Evolutionary conservation across 2,113 vertebrate species (phyloP).

Genomic region (Semnornis frantzii): DNA sequence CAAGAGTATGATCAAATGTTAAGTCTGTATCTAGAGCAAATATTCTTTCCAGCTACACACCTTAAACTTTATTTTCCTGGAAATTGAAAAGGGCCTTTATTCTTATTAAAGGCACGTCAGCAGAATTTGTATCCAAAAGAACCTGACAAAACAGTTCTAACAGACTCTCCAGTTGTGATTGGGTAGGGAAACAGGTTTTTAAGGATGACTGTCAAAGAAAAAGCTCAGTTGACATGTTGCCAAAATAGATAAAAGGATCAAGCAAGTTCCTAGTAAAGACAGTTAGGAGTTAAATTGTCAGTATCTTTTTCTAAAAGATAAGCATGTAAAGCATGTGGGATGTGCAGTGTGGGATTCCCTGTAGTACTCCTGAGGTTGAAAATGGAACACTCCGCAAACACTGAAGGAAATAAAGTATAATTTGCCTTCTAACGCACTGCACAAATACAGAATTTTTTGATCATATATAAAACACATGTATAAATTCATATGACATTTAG

Average conservation of each 20-base stretch:
- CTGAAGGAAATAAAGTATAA: neutral
- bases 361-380: neutral
- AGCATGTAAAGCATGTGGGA: neutral
- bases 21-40: neutral
- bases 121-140: neutral
- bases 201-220: neutral
- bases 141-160: neutral
- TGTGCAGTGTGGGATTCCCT: neutral
- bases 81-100: neutral
- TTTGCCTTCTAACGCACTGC: neutral
- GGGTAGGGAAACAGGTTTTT: neutral
- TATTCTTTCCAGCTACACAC: neutral
- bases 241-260: constrained; percentile 5
- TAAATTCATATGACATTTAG: neutral
- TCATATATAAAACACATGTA: neutral
- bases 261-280: neutral
- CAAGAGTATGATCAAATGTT: too few relatives aligned
- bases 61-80: neutral
- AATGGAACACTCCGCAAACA: neutral
- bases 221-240: neutral
- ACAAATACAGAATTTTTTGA: neutral
- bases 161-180: neutral
- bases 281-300: constrained; percentile 5
- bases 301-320: neutral
- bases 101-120: neutral